phyloP scores from a whole-genome alignment of 1,140 invertebrate genomes.

The Bombus impatiens region DNA sequence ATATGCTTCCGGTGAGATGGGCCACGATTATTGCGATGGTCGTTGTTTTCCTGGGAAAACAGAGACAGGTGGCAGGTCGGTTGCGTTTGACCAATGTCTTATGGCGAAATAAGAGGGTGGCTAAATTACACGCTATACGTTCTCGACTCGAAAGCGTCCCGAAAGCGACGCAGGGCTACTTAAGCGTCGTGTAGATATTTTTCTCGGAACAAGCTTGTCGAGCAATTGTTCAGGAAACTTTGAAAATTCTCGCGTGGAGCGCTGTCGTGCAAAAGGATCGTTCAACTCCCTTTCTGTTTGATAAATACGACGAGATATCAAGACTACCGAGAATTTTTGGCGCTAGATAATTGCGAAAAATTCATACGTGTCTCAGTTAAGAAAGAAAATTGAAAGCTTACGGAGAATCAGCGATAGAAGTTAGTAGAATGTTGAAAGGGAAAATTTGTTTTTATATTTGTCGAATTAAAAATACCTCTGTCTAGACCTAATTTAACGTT shows the following conservation, averaged over 20 bases:
- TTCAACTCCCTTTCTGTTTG: too few species aligned
- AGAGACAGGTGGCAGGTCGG: background rate
- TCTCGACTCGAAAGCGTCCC: background rate
- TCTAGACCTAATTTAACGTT: too few species aligned
- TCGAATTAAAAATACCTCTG: too few species aligned
- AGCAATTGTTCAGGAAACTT: background rate
- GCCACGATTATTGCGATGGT: background rate
- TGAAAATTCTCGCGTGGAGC: background rate
- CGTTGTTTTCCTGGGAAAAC: background rate
- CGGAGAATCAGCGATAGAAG: too few species aligned
- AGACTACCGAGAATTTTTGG: background rate
- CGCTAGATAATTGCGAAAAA: background rate
- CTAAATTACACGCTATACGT: background rate
- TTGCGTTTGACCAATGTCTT: background rate
- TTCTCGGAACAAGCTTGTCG: background rate
- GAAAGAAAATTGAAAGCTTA: too few species aligned
- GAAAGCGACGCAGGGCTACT: background rate
- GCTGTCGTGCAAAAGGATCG: background rate
- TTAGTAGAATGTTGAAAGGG: too few species aligned
- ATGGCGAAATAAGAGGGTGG: background rate
- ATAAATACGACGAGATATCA: background rate
- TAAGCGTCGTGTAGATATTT: conserved; percentile 5
- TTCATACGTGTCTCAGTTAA: too few species aligned
- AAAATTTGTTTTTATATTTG: too few species aligned
- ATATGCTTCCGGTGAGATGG: background rate